Evolutionary conservation across 2,113 vertebrate genomes (phyloP).

Genomic region (Lynx canadensis): DNA sequence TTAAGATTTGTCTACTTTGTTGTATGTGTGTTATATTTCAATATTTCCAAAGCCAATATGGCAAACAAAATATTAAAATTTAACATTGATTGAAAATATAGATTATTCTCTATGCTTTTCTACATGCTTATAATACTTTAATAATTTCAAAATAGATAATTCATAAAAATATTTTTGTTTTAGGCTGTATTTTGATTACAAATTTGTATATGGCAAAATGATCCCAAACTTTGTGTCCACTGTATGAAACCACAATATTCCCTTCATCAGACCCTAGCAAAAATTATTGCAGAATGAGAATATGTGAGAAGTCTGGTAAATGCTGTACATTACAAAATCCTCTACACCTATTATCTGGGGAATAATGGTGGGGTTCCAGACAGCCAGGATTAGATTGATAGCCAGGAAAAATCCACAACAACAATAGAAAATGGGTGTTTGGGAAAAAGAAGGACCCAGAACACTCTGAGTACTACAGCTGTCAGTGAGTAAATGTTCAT

Average conservation of each 20-base stretch:
- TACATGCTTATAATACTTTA: not conserved
- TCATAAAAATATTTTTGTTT: not conserved
- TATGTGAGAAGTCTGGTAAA: not conserved
- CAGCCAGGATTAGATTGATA: not conserved
- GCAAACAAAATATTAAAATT: slow-evolving; percentile 9
- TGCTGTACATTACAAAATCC: not conserved
- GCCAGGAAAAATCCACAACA: not conserved
- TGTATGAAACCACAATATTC: not conserved
- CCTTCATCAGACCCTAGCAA: not conserved
- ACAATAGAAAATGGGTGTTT: not conserved
- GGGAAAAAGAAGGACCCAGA: not conserved
- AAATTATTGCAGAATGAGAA: not conserved
- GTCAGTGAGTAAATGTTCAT: not conserved
- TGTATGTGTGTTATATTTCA: not conserved
- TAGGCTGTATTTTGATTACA: not conserved
- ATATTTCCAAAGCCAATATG: slow-evolving; percentile 5
- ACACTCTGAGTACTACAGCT: not conserved
- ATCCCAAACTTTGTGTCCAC: not conserved
- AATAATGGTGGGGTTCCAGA: not conserved
- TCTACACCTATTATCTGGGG: not conserved
- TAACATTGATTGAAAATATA: not conserved
- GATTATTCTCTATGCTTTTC: not conserved
- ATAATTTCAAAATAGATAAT: not conserved
- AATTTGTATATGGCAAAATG: not conserved
- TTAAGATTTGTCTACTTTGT: not conserved